Base-by-base conservation (phyloP, 2,113 vertebrate species). In the Dascyllus trimaculatus region DNA sequence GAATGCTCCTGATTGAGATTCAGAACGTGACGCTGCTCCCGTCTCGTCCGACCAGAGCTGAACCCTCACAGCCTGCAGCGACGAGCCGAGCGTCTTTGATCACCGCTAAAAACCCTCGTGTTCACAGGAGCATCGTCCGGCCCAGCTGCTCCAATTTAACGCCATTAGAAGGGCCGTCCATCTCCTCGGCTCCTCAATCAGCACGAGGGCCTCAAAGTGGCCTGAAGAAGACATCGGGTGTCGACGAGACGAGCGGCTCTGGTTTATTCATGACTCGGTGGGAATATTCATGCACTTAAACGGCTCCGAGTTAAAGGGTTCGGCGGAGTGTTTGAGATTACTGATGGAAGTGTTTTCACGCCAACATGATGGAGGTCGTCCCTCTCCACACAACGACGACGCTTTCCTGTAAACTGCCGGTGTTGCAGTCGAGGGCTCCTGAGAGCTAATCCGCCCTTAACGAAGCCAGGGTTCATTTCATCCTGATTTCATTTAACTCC, bases 381-480 rank as follows among this genome's bases (percentile, higher is more conserved):
- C 40, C 59, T 67, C 71, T 67, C 56, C 14, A 2, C 29, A 3
- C 61, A 65, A 69, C 10, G 3, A 65, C 53, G 63, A 61, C 19
- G 38, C 48, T 53, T 58, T 56, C 43, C 56, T 29, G 21, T 25
- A 73, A 82, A 79, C 25, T 60, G 26, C n/a, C 17, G 24, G 18
- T 26, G 51, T 76, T 46, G 21, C 1, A 80, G 38, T 60, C 0
- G 15, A 81, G 71, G 43, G 51, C 60, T 73, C 64, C 83, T 24
- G n/a, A 61, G 58, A n/a, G 70, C 22, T 38, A 35, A 62, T 26
- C 25, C 18, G 19, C 19, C 43, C 22, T 71, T 69, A 70, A 75
- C 53, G 71, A 78, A 43, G 13, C 0, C 71, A 60, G 18, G 65
- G 61, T 43, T 75, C 73, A 56, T 71, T 24, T 71, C 24, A n/a